Evolutionary conservation across 2,113 vertebrate species (phyloP), one percentile per base, ranked within the genome.

Genomic region (Anolis carolinensis): DNA sequence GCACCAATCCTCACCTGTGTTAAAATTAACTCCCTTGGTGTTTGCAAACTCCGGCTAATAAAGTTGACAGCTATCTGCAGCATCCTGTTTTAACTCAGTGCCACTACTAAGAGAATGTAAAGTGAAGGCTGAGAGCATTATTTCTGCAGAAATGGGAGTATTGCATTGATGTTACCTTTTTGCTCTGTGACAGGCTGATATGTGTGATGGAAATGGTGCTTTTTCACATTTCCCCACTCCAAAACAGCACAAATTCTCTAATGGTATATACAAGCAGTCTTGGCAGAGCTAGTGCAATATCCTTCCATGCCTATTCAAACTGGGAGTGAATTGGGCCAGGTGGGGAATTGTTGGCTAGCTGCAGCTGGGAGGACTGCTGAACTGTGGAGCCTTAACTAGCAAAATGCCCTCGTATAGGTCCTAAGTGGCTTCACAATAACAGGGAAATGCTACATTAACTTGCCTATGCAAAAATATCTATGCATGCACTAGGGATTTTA

Each of bases 101-200:
- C 83, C 78, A 44, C 76, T 95, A 91, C 92, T 88, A 89, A 71
- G 91, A 92, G 85, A 84, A 87, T 88, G 59, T 92, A 89, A 73
- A 89, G 59, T 90, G 91, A 92, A 87, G 79, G 52, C 68, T 91
- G 78, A 78, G 62, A 76, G 79, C 79, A 91, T 71, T 90, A 89
- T 67, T 79, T 84, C 50, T 72, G 11, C 36, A 65, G 79, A 92
- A 89, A 94, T 92, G 87, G 93, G 77, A 87, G 65, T 14, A 1
- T 86, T 82, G 55, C 1, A 1, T 83, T 92, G 91, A 90, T 76
- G 77, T 83, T 92, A 79, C 86, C 85, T 65, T 85, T 88, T 73
- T 89, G n/a, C 72, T 90, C 88, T 68, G 34, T 81, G 70, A 86
- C 86, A 89, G 48, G 27, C 87, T 88, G 78, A 86, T 83, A 68